Conservation (phyloP, 2,888 invertebrate species). For the Dusona sp. region DNA sequence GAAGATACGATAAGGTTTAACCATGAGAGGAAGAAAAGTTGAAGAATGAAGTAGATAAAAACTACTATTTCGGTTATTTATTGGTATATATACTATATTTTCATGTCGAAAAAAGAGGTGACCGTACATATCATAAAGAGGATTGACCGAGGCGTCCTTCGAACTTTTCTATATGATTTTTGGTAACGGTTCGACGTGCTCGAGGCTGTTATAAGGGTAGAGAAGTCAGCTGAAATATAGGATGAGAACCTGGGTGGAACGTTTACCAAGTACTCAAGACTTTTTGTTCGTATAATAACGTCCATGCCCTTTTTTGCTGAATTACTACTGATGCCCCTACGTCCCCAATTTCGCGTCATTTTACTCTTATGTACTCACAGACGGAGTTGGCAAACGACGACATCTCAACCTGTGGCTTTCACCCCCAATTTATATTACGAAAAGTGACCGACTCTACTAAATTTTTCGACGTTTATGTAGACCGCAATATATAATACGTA, state of each 20-base stretch:
- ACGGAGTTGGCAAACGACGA: constrained; percentile 52
- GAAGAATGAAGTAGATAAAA: constrained; percentile 38
- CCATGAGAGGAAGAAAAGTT: background rate
- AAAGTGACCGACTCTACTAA: constrained; percentile 15
- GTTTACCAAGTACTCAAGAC: constrained; percentile 42
- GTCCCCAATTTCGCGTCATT: constrained; percentile 26
- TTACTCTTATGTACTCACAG: constrained; percentile 1
- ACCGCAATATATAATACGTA: constrained; percentile 13
- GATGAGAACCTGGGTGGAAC: constrained; percentile 37
- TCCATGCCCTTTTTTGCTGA: constrained; percentile 14
- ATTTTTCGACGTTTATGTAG: constrained; percentile 21
- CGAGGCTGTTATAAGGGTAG: constrained; percentile 51
- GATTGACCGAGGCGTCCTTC: constrained; percentile 22
- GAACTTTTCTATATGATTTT: constrained; percentile 49
- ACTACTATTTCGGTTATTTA: constrained; percentile 23
- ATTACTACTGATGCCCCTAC: constrained; percentile 42
- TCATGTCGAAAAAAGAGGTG: constrained; percentile 30
- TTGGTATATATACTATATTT: constrained; percentile 19
- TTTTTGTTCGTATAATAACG: constrained; percentile 11
- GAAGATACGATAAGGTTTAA: constrained; percentile 2
- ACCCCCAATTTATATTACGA: constrained; percentile 1
- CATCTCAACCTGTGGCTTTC: constrained; percentile 59
- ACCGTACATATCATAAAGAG: background rate
- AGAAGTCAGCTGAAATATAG: constrained; percentile 51
- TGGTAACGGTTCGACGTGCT: constrained; percentile 57